Base-by-base conservation (phyloP, 92 coral and sea anemone genomes). In the Metridium senile region DNA sequence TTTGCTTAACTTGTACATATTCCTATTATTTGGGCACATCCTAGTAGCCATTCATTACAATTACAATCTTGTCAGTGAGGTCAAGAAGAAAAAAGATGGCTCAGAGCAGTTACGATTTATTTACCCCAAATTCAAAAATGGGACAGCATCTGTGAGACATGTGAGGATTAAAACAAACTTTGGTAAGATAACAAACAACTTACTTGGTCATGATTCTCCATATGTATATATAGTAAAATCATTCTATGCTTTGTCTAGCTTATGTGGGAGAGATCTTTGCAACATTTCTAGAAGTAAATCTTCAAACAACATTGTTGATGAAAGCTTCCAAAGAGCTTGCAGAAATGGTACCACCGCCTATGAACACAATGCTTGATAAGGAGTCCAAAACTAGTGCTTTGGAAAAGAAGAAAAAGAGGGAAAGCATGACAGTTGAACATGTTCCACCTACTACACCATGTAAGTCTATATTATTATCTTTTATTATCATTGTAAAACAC, bases 391-490 rank as follows among this genome's bases (percentile, higher is more conserved):
- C 35, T 0, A 31, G 11, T 6, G 74, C 74, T 6, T 0, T 69
- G 0, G 1, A 21, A 19, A 39, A 39, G 18, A 1, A 27, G 0
- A 69, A 22, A 1, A 62, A 47, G 53, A 77, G 87, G 26, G 71
- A 71, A 62, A 70, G 52, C 59, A 84, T 74, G 66, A 71, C 57
- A 21, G 84, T 71, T n/a, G 26, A 56, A 65, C 80, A 88, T 70
- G 13, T 39, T 39, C 49, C 49, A 6, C 49, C 49, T 6, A 39
- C n/a, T n/a, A n/a, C n/a, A n/a, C n/a, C 49, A 39, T 39, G 49
- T 39, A 13, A 39, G 13, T 6, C 8, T 39, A 39, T 6, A 13
- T 39, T 13, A 39, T 39, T n/a, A n/a, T n/a, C n/a, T n/a, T n/a
- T n/a, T n/a, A n/a, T 39, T 39, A 39, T 39, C 13, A 6, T 39